A percentile compares a stretch with the other conserved stretches of the same genome.
Conservation (phyloP, 37 sponge, comb jelly and placozoan species). For the Spongilla lacustris region DNA sequence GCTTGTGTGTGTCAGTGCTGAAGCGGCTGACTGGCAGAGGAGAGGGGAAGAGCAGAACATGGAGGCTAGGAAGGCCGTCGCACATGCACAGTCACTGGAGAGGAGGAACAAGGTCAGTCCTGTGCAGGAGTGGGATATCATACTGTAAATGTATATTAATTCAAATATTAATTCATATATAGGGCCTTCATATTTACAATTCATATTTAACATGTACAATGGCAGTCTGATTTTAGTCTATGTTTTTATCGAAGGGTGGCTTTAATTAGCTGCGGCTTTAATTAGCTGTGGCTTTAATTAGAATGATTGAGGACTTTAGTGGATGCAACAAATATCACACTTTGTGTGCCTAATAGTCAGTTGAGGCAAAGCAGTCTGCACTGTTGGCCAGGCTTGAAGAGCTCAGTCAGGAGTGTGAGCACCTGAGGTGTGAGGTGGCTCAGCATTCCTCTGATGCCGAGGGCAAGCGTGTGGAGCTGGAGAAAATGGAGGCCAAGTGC, state of each 20-base stretch:
- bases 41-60: background rate
- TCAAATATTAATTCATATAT: too few species aligned
- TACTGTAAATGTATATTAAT: background rate
- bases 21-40: conserved; percentile 1
- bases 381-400: conserved; percentile 44
- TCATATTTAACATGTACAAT: too few species aligned
- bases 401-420: conserved; percentile 22
- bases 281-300: too few species aligned
- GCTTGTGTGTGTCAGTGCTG: conserved; percentile 4
- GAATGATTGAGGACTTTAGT: background rate
- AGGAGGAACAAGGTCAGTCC: conserved; percentile 30
- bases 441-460: background rate
- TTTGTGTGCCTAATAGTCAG: background rate
- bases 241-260: too few species aligned
- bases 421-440: conserved; percentile 20
- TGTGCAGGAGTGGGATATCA: background rate
- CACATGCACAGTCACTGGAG: conserved; percentile 15
- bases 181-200: too few species aligned
- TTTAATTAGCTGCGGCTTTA: too few species aligned
- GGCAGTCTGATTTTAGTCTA: too few species aligned
- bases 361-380: conserved; percentile 33
- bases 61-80: conserved; percentile 13
- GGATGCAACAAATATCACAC: too few species aligned
- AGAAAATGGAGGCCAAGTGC: conserved; percentile 25
- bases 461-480: conserved; percentile 1